Conservation (phyloP, 2,888 invertebrate species). For the Sesia apiformis region DNA sequence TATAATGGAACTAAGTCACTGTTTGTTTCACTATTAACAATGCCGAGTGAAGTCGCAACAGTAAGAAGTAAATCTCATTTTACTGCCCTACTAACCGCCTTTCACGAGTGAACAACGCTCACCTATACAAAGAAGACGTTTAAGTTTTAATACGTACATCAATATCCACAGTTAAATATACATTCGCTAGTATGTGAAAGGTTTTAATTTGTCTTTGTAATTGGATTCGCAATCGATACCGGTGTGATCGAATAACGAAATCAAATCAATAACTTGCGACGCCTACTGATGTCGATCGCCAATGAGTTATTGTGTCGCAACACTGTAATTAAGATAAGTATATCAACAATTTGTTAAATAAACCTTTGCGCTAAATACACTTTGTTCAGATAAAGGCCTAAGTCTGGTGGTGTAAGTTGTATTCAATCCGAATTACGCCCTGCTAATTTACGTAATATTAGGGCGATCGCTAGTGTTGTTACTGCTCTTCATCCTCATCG, state of each 20-base stretch:
- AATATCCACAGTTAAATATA: background rate
- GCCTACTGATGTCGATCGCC: slow-evolving; percentile 18
- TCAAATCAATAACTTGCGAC: slow-evolving; percentile 15
- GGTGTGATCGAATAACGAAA: slow-evolving; percentile 11
- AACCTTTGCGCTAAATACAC: slow-evolving; percentile 4
- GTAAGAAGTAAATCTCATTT: background rate
- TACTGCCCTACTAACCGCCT: background rate
- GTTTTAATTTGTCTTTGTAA: slow-evolving; percentile 7
- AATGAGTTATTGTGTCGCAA: slow-evolving; percentile 12
- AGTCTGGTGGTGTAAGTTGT: too few species aligned
- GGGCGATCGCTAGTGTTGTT: too few species aligned
- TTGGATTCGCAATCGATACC: slow-evolving; percentile 7
- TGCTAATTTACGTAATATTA: too few species aligned
- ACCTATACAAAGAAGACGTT: background rate
- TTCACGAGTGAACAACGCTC: background rate
- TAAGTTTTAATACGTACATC: background rate
- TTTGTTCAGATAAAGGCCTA: background rate
- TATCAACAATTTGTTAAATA: slow-evolving; percentile 11
- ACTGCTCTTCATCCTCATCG: too few species aligned
- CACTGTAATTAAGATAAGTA: slow-evolving; percentile 14
- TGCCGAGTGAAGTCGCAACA: too few species aligned
- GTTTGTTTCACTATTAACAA: too few species aligned
- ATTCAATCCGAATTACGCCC: too few species aligned
- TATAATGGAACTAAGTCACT: too few species aligned
- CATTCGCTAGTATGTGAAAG: background rate